phyloP scores from a whole-genome alignment of 2,113 vertebrate genomes.

The Chionomys nivalis region DNA sequence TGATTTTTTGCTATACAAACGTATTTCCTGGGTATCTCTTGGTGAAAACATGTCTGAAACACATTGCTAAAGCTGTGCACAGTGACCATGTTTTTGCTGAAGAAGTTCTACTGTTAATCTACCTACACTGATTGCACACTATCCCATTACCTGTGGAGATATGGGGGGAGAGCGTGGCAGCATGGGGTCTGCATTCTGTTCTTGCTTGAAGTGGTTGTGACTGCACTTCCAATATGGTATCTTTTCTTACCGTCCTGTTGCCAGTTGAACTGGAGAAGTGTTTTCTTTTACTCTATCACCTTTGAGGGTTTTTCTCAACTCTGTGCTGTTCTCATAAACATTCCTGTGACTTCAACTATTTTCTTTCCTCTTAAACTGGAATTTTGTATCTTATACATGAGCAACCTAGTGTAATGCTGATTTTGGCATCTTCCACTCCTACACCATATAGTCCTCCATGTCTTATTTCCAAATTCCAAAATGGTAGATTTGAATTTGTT shows the following conservation, averaged over 20 bases:
- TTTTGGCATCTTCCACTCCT: background rate
- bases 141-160: background rate
- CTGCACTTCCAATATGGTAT: background rate
- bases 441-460: background rate
- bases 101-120: background rate
- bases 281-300: background rate
- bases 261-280: background rate
- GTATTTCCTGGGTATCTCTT: background rate
- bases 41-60: background rate
- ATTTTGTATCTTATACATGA: background rate
- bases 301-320: background rate
- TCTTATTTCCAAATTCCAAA: background rate
- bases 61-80: background rate
- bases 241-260: background rate
- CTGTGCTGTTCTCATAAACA: background rate
- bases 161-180: too few species aligned
- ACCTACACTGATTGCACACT: accelerated
- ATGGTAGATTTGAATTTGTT: background rate
- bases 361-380: background rate
- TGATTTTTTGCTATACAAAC: background rate
- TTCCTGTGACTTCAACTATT: background rate
- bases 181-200: background rate
- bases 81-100: background rate
- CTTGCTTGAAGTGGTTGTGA: too few species aligned
- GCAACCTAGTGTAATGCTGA: background rate